Evolutionary conservation across 2,113 vertebrate genomes (phyloP), one percentile per base, ranked within the genome.

Genomic region (Probosciger aterrimus): DNA sequence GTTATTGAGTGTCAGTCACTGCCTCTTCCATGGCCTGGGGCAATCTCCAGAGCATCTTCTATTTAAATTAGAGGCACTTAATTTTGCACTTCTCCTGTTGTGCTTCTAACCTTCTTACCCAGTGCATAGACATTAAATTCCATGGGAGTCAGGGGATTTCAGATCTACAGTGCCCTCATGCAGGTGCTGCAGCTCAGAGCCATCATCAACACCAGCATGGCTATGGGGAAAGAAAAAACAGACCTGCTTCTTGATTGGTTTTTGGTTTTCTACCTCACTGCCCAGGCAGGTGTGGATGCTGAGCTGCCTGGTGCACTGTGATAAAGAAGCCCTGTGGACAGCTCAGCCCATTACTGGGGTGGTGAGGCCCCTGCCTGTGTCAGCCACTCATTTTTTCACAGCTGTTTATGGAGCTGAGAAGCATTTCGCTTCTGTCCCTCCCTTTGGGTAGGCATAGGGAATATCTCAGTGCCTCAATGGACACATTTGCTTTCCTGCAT

Each of bases 91-190:
- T 9, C 39, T 78, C 4, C 1, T 30, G 88, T 78, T 33, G 19
- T 62, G 46, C 24, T 62, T 77, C 77, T 47, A 37, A 4, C 20
- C 8, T 87, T 85, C 12, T 39, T 79, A 11, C 28, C 15, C 19
- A 53, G 31, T 12, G 3, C 67, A 14, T 11, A 69, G 13, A 23
- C 17, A 31, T 23, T 35, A 39, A 44, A 76, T 28, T 47, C 20
- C 15, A 5, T 1, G 5, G 63, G 13, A 82, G 39, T 31, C 2
- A 30, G 46, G 14, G 18, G 43, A 81, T 82, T 87, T 20, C 82
- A 28, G 7, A 22, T 35, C 22, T 71, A 2, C 33, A 50, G 30
- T 0, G 0, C 19, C 75, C 6, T 0, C 4, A 0, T 3, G 5
- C 33, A 71, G 25, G 27, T 88, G 39, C 25, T 85, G 70, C 65